Percentiles rank a stretch among this genome's conserved stretches.
Evolutionary conservation across 2,888 invertebrate species (phyloP).

Genomic region (Erebia aethiops): DNA sequence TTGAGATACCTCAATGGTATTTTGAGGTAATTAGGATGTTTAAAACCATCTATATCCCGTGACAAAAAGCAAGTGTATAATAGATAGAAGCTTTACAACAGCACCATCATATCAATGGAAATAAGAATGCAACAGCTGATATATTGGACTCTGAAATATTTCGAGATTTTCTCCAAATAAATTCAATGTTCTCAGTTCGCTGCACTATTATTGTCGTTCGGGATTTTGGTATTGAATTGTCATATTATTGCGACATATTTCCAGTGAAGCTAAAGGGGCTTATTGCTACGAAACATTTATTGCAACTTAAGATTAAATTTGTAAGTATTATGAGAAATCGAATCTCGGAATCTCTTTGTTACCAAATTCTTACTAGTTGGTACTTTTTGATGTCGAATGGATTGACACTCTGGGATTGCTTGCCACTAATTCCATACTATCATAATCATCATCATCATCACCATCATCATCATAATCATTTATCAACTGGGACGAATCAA

Average conservation of each 20-base stretch:
- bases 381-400: too few relatives aligned
- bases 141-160: background rate
- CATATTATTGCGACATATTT: background rate
- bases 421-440: too few relatives aligned
- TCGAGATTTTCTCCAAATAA: conserved; percentile 1
- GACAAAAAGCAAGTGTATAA: too few relatives aligned
- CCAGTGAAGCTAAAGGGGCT: background rate
- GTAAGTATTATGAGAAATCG: background rate
- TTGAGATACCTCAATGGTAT: too few relatives aligned
- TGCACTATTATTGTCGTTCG: conserved; percentile 4
- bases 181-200: conserved; percentile 5
- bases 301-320: background rate
- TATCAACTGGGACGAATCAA: too few relatives aligned
- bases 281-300: background rate
- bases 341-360: conserved; percentile 1
- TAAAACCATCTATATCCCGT: too few relatives aligned
- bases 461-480: too few relatives aligned
- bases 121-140: background rate
- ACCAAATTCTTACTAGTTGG: too few relatives aligned
- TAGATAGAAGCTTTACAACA: background rate
- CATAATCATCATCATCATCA: too few relatives aligned
- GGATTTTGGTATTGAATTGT: conserved; percentile 9
- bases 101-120: background rate
- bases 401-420: too few relatives aligned
- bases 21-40: too few relatives aligned